Evolutionary conservation across 1,140 invertebrate genomes (phyloP), one percentile per base, ranked within the genome.

Genomic region (Pomacea maculata): DNA sequence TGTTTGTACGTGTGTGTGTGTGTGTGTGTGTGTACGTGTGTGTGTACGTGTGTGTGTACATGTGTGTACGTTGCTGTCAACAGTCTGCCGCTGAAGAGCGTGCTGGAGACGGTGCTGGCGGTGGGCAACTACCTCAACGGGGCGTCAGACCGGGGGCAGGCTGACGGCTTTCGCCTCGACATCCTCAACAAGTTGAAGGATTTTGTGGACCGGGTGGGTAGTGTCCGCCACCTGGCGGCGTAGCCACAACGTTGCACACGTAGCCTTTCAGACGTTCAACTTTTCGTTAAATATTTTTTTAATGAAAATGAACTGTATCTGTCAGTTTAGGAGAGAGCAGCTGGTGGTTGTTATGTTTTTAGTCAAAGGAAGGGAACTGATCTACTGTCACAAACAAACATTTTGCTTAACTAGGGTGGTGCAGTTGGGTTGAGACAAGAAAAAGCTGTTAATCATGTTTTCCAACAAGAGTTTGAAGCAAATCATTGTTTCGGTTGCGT

Each of bases 71-170:
- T 17, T 61, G 11, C 57, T 17, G 3, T 61, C 57, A 83, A 15
- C 81, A 93, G 91, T 83, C 93, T 96, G 73, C 85, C 93, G 57
- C 92, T 99, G 64, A 94, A 96, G 80, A 95, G 95, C 87, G 92
- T 99, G 63, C 92, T 99, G 29, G 97, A 98, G 92, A 92, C 99
- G 64, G 95, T 99, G 29, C 92, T 99, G 34, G 97, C 97, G 0
- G 92, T 99, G 72, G 97, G 96, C 85, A 97, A 96, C 92, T 96
- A 95, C 88, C 95, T 97, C 94, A 96, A 96, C 88, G 93, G 96
- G 61, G 97, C 97, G 7, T 87, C 88, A 68, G 96, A 97, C 34
- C 93, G 96, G 71, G 98, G 98, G 57, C 98, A 99, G 90, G 97
- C 97, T 1, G 89, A 91, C 79, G 90, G 90, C 5, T 91, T 87